phyloP scores from a whole-genome alignment of 2,888 invertebrate species.

The Ichneumon xanthorius region DNA sequence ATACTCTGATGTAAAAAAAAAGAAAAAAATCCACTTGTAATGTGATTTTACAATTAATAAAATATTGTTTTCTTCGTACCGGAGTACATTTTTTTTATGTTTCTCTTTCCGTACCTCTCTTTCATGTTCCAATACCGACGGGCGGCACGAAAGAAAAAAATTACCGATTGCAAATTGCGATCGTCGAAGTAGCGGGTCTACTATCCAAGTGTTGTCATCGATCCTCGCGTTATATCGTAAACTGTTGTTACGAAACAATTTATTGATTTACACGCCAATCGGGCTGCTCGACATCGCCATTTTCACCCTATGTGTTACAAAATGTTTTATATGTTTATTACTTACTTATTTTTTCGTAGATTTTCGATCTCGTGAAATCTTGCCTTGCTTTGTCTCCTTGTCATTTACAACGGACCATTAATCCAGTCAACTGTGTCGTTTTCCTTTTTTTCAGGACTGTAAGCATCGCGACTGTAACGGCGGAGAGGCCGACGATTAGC shows the following conservation, averaged over 20 bases:
- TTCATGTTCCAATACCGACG: slow-evolving; percentile 12
- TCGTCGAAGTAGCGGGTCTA: not conserved
- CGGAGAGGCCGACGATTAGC: slow-evolving; percentile 77
- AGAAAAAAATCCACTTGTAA: slow-evolving; percentile 41
- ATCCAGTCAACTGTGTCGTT: slow-evolving; percentile 13
- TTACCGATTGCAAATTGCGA: slow-evolving; percentile 1
- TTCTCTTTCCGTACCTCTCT: slow-evolving; percentile 5
- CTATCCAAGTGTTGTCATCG: not conserved
- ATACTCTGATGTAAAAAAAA: slow-evolving; percentile 8
- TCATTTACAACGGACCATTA: slow-evolving; percentile 4
- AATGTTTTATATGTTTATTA: not conserved
- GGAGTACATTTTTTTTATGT: slow-evolving; percentile 15
- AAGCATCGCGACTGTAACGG: slow-evolving; percentile 76
- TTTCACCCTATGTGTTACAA: no score
- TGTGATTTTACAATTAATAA: slow-evolving; percentile 53
- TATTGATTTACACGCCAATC: no score
- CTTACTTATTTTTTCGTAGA: slow-evolving; percentile 12
- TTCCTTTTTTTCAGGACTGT: slow-evolving; percentile 79
- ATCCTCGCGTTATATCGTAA: not conserved
- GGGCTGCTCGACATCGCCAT: no score
- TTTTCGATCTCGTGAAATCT: not conserved
- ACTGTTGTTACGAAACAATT: no score
- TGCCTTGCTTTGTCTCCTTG: slow-evolving; percentile 27
- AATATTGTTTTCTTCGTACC: slow-evolving; percentile 26
- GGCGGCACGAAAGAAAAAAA: not conserved